phyloP scores from a whole-genome alignment of 1,140 invertebrate species.

The Akabosia matsudoensis region DNA sequence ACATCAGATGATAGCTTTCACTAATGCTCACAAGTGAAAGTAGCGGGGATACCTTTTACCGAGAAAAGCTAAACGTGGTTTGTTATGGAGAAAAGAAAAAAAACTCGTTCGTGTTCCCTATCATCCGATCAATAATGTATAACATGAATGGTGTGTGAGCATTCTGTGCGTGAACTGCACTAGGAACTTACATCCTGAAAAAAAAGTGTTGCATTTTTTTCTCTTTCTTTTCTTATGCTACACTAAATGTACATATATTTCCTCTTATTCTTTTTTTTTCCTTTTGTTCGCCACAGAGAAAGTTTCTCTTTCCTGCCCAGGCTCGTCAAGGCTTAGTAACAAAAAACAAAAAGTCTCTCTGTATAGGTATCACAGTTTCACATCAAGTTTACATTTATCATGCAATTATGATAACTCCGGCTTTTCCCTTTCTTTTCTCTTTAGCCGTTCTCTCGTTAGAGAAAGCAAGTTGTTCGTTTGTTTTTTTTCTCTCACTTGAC shows the following conservation, averaged over 20 bases:
- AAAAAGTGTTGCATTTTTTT: not conserved
- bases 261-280: not conserved
- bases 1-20: too few relatives aligned
- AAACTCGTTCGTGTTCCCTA: not conserved
- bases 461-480: not conserved
- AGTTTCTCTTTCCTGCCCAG: too few relatives aligned
- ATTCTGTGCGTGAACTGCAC: not conserved
- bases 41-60: too few relatives aligned
- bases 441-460: not conserved
- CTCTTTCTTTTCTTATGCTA: not conserved
- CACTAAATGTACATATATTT: not conserved
- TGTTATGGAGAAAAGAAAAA: not conserved
- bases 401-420: not conserved
- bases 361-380: not conserved
- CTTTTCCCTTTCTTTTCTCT: not conserved
- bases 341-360: not conserved
- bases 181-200: not conserved
- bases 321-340: too few relatives aligned
- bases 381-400: not conserved
- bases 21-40: too few relatives aligned
- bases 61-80: too few relatives aligned
- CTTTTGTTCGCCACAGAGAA: not conserved
- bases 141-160: not conserved
- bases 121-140: slow-evolving; percentile 8
- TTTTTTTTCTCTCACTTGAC: slow-evolving; percentile 12